Base-by-base conservation (phyloP, 2,797 vertebrate species). In the Coranthus polyacanthus region DNA sequence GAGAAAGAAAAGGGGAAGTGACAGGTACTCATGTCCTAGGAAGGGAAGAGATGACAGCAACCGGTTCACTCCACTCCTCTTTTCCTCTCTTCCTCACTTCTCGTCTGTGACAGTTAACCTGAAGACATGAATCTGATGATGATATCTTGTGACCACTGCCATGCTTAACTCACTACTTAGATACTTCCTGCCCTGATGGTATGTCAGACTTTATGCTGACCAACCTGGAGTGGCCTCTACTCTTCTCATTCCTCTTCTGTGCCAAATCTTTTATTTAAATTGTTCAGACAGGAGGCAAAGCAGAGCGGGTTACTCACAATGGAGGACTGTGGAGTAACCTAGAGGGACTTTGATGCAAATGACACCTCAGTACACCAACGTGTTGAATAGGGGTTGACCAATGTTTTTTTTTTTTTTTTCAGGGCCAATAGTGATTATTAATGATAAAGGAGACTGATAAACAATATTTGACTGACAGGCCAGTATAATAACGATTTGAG, bases 131-230 rank as follows among this genome's bases (percentile, higher is more conserved):
- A 82, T 83, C 79, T 92, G 91, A 92, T 68, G 89, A 53, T 92
- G 87, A 92, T 92, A 90, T 87, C 87, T 90, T 92, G 86, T 91
- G 91, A 92, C 90, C 87, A 78, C 79, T 83, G 88, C 88, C 74
- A 68, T 87, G 83, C 82, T 86, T 85, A 85, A 88, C 86, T 88
- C 87, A 73, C 84, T 84, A 72, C 82, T 90, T 83, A 82, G 83
- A 87, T 89, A 84, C 84, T 86, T 89, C 68, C 66, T 75, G 78
- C 65, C 79, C 45, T 59, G 80, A 71, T 85, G 80, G 64, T 64
- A 22, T 83, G 75, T 82, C 88, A 63, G 65, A 43, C 72, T 85
- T 79, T 53, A 65, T 86, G 83, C 84, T 87, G 80, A 89, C 81
- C 72, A 56, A 70, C 78, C 65, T 78, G 64, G 68, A 83, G 62